Base-by-base conservation (phyloP, 1,140 invertebrate genomes). In the Scaptomyza montana region DNA sequence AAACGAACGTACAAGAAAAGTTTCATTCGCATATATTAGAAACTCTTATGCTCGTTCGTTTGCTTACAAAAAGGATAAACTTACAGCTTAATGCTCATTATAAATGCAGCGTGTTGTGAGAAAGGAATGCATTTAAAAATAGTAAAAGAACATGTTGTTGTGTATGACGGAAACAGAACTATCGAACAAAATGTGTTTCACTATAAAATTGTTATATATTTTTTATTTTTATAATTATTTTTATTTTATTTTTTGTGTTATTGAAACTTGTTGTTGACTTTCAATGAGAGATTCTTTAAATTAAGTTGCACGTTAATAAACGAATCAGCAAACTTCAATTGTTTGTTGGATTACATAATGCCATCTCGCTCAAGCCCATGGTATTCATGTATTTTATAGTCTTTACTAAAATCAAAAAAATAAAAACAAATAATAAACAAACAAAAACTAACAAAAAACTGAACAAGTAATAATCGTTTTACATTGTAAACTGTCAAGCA, bases 401-500 rank as follows among this genome's bases (percentile, higher is more conserved):
- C 33, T 41, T 41, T 19, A 39, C 53, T 41, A 19, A 39, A 55
- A 54, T 33, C 7, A 33, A 33, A 33, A 5, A 0, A 33, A 33
- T 6, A 33, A 33, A 33, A 7, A 5, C 0, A 33, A 33, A 6
- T 0, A 33, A 33, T 1, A 33, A 33, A 36, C 0, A 39, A 55
- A 39, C 33, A 55, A 55, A 55, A 54, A 16, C 28, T 12, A 5
- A 9, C 13, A 30, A 30, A 25, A 55, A 55, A 55, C 16, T 41
- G 28, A 47, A 30, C 30, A 55, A 19, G 13, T 49, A 49, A 21
- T 49, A 49, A 49, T 21, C 46, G 19, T 49, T 21, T 49, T 49
- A 49, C 10, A 25, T 10, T 59, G 25, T 47, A 13, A 59, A 33
- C 43, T 59, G 46, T 19, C 25, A 59, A 59, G 16, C 13, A 33